Percentiles rank a stretch among this genome's conserved stretches.
These are phyloP conservation scores for Aphyosemion australe DNA, from an alignment of 2,113 vertebrate species.

Conservation along the genomic window DNA sequence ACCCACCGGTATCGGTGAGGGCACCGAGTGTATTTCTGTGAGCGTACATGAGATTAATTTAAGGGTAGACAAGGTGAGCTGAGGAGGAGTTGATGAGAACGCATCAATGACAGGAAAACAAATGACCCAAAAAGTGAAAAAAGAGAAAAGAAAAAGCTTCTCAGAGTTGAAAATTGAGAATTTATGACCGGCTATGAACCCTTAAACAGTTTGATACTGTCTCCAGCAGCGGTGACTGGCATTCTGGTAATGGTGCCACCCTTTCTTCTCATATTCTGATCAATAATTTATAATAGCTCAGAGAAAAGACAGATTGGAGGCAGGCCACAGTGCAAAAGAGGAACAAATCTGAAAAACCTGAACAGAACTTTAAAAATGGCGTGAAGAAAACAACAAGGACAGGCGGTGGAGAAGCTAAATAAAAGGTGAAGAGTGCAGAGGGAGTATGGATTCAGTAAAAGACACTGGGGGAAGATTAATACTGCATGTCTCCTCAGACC, in stretches of 20 bases:
- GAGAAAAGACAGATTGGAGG: slow-evolving; percentile 11
- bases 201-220: slow-evolving; percentile 20
- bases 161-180: slow-evolving; percentile 43
- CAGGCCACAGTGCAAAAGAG: neutral
- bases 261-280: neutral
- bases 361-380: slow-evolving; percentile 20
- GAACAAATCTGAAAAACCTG: slow-evolving; percentile 10
- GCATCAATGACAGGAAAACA: slow-evolving; percentile 39
- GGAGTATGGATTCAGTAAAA: slow-evolving; percentile 2
- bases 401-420: neutral
- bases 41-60: slow-evolving; percentile 53
- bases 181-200: slow-evolving; percentile 24
- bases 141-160: slow-evolving; percentile 22
- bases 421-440: neutral
- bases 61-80: slow-evolving; percentile 64
- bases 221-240: slow-evolving; percentile 41
- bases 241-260: slow-evolving; percentile 39
- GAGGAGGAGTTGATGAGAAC: slow-evolving; percentile 34
- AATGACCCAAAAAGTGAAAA: slow-evolving; percentile 39
- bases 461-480: slow-evolving; percentile 44
- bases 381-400: neutral
- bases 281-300: neutral
- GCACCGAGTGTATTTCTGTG: slow-evolving; percentile 21
- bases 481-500: slow-evolving; percentile 31
- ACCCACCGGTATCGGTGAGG: slow-evolving; percentile 12